These are phyloP conservation scores for Delia radicum DNA, from an alignment of 1,140 invertebrate genomes.

Conservation along the genomic window DNA sequence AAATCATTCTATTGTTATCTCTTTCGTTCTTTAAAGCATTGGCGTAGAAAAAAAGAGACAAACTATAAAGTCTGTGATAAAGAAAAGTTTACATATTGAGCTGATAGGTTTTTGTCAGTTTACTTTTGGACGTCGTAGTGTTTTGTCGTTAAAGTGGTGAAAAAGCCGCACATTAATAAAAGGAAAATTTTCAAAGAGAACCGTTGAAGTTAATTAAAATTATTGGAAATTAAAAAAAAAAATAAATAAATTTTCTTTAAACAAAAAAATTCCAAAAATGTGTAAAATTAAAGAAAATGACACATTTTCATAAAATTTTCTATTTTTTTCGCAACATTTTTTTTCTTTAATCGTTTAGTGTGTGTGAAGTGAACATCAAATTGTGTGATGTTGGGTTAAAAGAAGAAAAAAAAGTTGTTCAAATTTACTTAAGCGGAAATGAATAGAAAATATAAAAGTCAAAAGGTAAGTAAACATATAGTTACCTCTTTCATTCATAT, in stretches of 20 bases:
- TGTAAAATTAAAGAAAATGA: background rate
- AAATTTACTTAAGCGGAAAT: background rate
- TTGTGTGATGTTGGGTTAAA: background rate
- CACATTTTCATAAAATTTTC: background rate
- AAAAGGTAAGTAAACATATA: background rate
- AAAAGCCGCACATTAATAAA: background rate
- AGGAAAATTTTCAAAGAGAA: background rate
- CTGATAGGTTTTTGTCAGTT: background rate
- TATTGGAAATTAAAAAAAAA: constrained; percentile 6
- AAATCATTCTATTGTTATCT: no score
- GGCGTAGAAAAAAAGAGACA: no score
- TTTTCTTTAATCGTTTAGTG: constrained; percentile 8
- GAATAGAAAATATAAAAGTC: background rate
- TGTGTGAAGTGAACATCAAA: constrained; percentile 9
- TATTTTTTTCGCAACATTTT: constrained; percentile 14
- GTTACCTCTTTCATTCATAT: background rate
- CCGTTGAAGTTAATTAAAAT: background rate
- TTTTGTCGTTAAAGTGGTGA: background rate
- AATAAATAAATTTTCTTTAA: background rate
- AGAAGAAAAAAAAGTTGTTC: background rate
- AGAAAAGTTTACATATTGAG: background rate
- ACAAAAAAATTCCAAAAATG: background rate
- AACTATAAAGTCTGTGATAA: no score
- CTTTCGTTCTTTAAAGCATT: no score
- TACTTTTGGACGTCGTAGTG: constrained; percentile 1